A percentile compares a stretch with the other conserved stretches of the same genome.
Evolutionary conservation across 2,888 invertebrate genomes (phyloP).

Genomic region (Scelioninae gen. 1): DNA sequence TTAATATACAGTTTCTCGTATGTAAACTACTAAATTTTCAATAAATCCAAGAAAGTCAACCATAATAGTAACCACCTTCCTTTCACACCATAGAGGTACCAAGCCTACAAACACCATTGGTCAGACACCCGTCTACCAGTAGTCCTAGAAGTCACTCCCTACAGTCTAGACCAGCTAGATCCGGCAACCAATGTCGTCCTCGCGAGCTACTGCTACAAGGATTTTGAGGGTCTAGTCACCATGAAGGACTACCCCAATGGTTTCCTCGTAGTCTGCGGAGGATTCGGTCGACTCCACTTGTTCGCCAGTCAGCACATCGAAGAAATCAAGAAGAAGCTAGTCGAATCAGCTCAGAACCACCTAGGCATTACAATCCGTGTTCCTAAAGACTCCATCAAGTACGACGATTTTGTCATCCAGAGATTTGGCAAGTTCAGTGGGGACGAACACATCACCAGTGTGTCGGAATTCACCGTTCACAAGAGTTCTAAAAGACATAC

Average conservation of each 20-base stretch:
- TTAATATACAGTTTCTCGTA: too few relatives aligned
- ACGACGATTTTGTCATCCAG: slow-evolving; percentile 94
- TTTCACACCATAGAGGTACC: too few relatives aligned
- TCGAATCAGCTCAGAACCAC: slow-evolving; percentile 92
- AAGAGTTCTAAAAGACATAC: slow-evolving; percentile 93
- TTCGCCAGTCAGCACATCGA: slow-evolving; percentile 94
- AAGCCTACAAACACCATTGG: slow-evolving; percentile 98
- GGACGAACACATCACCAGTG: slow-evolving; percentile 97
- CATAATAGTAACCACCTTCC: too few relatives aligned
- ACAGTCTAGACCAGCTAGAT: slow-evolving; percentile 96
- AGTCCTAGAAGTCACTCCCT: slow-evolving; percentile 95
- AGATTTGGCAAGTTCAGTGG: slow-evolving; percentile 95
- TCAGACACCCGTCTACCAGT: slow-evolving; percentile 95
- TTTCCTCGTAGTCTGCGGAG: slow-evolving; percentile 95
- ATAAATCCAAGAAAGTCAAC: too few relatives aligned
- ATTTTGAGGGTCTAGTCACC: slow-evolving; percentile 92
- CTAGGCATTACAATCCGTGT: slow-evolving; percentile 94
- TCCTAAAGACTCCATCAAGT: slow-evolving; percentile 91
- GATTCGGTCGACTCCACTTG: slow-evolving; percentile 95
- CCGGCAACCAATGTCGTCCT: slow-evolving; percentile 92
- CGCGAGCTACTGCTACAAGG: slow-evolving; percentile 93
- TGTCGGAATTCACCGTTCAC: slow-evolving; percentile 98
- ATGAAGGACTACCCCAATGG: slow-evolving; percentile 96
- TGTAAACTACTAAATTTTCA: too few relatives aligned
- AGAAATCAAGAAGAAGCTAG: slow-evolving; percentile 93